Evolutionary conservation across 2,888 invertebrate species (phyloP).

Genomic region (Volucella zonaria): DNA sequence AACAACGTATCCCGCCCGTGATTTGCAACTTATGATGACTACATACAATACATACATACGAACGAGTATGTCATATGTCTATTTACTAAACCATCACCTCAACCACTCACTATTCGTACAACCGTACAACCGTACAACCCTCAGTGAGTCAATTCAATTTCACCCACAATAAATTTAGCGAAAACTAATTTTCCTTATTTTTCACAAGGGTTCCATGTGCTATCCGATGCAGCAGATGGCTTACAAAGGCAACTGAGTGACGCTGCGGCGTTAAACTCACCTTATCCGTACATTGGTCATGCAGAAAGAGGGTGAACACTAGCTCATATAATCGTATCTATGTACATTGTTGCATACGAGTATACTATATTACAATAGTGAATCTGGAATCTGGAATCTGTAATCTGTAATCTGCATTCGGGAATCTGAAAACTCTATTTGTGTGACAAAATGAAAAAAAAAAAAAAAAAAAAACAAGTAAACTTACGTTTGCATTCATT

Average conservation of each 20-base stretch:
- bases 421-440: not conserved
- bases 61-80: too few species aligned
- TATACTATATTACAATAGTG: too few species aligned
- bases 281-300: conserved; percentile 10
- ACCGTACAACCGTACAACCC: conserved; percentile 36
- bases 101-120: not conserved
- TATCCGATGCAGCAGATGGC: conserved; percentile 54
- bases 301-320: not conserved
- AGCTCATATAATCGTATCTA: not conserved
- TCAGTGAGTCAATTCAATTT: conserved; percentile 59
- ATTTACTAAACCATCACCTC: not conserved
- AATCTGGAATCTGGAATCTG: too few species aligned
- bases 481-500: conserved; percentile 99
- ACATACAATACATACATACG: too few species aligned
- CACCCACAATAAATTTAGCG: conserved; percentile 72
- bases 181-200: conserved; percentile 64
- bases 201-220: conserved; percentile 37
- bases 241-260: conserved; percentile 58
- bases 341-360: not conserved
- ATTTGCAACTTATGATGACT: conserved; percentile 28
- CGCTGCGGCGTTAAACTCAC: conserved; percentile 54
- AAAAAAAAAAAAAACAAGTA: conserved; percentile 9
- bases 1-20: conserved; percentile 4
- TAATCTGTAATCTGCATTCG: too few species aligned
- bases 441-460: conserved; percentile 24